A percentile compares a stretch with the other conserved stretches of the same genome.
Evolutionary conservation across 2,888 invertebrate species (phyloP).

Genomic region (Epiblema foenella): DNA sequence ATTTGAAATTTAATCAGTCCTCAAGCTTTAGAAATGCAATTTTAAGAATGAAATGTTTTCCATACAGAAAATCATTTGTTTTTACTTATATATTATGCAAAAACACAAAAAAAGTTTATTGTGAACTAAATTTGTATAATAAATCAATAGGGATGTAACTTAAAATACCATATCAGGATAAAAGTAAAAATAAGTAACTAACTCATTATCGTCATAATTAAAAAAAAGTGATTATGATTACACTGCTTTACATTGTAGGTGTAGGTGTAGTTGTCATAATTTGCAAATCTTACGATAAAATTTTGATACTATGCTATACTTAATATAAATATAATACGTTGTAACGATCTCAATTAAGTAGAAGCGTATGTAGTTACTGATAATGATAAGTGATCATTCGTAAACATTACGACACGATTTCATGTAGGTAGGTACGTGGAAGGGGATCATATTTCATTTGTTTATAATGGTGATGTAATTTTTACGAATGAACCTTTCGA

Average conservation of each 20-base stretch:
- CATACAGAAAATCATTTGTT: conserved; percentile 69
- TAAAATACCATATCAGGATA: conserved; percentile 69
- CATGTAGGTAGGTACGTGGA: conserved; percentile 46
- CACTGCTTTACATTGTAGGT: conserved; percentile 58
- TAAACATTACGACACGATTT: conserved; percentile 59
- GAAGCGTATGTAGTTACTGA: conserved; percentile 80
- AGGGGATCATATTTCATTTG: conserved; percentile 33
- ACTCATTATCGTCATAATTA: conserved; percentile 60
- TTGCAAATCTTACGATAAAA: conserved; percentile 74
- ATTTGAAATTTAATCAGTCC: conserved; percentile 82
- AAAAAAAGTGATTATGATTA: conserved; percentile 55
- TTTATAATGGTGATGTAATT: conserved; percentile 52
- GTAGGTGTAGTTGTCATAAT: conserved; percentile 78
- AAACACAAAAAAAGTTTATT: conserved; percentile 63
- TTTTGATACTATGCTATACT: conserved; percentile 80
- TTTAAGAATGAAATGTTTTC: conserved; percentile 78
- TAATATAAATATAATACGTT: conserved; percentile 83
- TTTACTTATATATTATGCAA: conserved; percentile 79
- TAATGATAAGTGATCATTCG: conserved; percentile 62
- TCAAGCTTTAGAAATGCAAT: conserved; percentile 83
- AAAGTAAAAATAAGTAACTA: conserved; percentile 61
- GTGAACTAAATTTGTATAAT: conserved; percentile 56
- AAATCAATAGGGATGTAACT: conserved; percentile 66
- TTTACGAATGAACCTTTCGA: conserved; percentile 57
- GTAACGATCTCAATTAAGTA: conserved; percentile 80